Conservation (phyloP, 2,797 vertebrate species). For the Acipenser transmontanus region DNA sequence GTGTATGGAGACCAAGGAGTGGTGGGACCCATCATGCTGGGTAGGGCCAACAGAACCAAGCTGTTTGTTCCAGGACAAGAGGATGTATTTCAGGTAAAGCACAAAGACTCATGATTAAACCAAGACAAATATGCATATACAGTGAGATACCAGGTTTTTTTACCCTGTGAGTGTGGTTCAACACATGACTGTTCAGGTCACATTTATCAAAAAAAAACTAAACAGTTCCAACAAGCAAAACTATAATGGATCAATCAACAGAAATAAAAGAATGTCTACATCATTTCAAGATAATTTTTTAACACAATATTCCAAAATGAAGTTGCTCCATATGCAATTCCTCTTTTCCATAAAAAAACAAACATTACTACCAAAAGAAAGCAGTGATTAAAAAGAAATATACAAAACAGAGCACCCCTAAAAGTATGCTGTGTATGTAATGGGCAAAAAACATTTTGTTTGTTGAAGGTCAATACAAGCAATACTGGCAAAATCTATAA, state of each 20-base stretch:
- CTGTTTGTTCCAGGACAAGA: slow-evolving; percentile 47
- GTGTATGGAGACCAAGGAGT: slow-evolving; percentile 51
- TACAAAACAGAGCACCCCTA: not conserved
- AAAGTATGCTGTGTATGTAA: not conserved
- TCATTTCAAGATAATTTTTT: too few relatives aligned
- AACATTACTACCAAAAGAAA: not conserved
- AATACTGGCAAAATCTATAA: slow-evolving; percentile 50
- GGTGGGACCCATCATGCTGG: slow-evolving; percentile 50
- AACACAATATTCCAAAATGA: too few relatives aligned
- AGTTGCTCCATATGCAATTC: not conserved
- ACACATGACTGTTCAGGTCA: not conserved
- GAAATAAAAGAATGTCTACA: too few relatives aligned
- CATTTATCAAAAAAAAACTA: not conserved
- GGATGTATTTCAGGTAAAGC: slow-evolving; percentile 56
- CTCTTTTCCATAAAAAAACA: not conserved
- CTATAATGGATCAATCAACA: not conserved
- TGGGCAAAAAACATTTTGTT: not conserved
- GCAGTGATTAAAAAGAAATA: not conserved
- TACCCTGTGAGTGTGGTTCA: not conserved
- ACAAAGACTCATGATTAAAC: not conserved
- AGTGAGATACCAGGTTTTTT: not conserved
- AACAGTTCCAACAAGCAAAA: not conserved
- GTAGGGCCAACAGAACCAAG: slow-evolving; percentile 41
- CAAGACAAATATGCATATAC: not conserved
- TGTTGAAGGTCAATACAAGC: slow-evolving; percentile 48